Conservation (phyloP, 1,140 invertebrate species). For the Leptinotarsa lineolata region DNA sequence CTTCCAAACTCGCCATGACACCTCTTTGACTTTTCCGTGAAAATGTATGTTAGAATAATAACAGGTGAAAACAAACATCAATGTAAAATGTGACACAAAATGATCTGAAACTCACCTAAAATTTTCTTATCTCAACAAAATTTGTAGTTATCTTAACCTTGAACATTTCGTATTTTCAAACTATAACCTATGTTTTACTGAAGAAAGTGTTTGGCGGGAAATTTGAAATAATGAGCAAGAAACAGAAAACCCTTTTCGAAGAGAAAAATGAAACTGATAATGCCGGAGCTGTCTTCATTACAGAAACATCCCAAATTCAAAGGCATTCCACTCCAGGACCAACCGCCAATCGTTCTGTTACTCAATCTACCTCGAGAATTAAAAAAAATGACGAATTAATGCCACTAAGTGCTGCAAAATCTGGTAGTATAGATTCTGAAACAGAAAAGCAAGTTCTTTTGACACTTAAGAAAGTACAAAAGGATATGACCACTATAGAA, state of each 20-base stretch:
- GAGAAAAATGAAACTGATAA: background rate
- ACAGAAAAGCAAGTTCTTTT: slow-evolving; percentile 7
- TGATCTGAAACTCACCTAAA: slow-evolving; percentile 25
- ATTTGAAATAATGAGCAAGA: slow-evolving; percentile 26
- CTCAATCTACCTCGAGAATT: background rate
- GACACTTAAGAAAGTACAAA: slow-evolving; percentile 5
- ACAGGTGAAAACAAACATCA: slow-evolving; percentile 15
- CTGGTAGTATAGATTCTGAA: background rate
- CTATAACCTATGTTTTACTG: background rate
- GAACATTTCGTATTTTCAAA: slow-evolving; percentile 18
- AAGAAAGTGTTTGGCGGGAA: slow-evolving; percentile 13
- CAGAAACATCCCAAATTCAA: slow-evolving; percentile 7
- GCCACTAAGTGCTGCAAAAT: background rate
- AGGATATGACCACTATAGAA: slow-evolving; percentile 9
- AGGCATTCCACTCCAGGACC: slow-evolving; percentile 10
- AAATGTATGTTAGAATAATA: background rate
- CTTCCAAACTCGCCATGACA: slow-evolving; percentile 32
- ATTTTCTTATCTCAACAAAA: slow-evolving; percentile 27
- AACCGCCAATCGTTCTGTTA: background rate
- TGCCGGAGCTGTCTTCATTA: slow-evolving; percentile 1
- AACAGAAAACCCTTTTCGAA: slow-evolving; percentile 2
- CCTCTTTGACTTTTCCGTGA: slow-evolving; percentile 4
- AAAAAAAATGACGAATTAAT: background rate
- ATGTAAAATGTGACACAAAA: slow-evolving; percentile 8
- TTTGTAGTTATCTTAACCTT: slow-evolving; percentile 22